phyloP scores from a whole-genome alignment of 2,113 vertebrate genomes.

The Corythaixoides concolor region DNA sequence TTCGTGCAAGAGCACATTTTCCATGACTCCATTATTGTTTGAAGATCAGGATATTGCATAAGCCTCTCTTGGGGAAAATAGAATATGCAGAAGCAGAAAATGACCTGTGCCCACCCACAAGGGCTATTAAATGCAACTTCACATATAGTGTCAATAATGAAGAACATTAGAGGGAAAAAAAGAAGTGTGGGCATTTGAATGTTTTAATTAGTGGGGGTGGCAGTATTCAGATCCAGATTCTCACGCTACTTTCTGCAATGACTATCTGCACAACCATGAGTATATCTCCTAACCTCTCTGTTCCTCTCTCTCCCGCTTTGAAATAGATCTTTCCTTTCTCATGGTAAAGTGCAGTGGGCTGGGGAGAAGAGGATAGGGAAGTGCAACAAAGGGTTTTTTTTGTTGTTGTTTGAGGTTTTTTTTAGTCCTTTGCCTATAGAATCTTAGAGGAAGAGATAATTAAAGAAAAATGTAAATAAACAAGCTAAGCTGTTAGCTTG shows the following conservation, averaged over 20 bases:
- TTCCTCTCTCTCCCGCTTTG: not conserved
- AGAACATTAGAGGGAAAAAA: not conserved
- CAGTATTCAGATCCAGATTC: not conserved
- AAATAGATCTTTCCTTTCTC: not conserved
- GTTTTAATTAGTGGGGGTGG: not conserved
- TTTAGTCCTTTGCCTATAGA: not conserved
- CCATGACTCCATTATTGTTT: constrained; percentile 53
- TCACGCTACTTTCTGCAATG: not conserved
- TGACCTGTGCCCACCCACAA: constrained; percentile 27
- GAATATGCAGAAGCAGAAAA: constrained; percentile 35
- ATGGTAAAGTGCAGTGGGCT: not conserved
- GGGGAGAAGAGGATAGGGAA: not conserved
- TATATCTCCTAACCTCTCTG: not conserved
- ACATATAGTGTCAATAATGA: not conserved
- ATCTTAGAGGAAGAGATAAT: not conserved
- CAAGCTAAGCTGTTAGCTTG: not conserved
- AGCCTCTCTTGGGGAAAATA: constrained; percentile 48
- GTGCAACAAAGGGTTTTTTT: fast-evolving
- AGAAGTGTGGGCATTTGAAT: not conserved
- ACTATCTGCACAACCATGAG: not conserved
- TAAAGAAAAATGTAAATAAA: not conserved
- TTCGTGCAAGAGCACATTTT: constrained; percentile 59
- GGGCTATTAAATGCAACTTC: not conserved
- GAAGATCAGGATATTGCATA: constrained; percentile 66
- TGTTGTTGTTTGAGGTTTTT: fast-evolving